Evolutionary conservation across 2,797 vertebrate genomes (phyloP).

Genomic region (Euthynnus affinis): DNA sequence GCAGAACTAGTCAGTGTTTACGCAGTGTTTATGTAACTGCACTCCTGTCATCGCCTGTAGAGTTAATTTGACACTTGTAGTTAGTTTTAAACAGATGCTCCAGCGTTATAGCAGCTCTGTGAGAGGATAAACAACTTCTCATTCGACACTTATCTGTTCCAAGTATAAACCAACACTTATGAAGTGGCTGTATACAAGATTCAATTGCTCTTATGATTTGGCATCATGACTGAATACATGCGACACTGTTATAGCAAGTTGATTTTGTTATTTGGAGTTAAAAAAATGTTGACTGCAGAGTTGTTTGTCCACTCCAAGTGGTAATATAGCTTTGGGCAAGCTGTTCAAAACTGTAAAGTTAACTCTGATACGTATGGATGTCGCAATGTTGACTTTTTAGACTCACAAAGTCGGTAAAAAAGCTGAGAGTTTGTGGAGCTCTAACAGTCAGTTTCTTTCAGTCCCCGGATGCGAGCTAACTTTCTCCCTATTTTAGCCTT

Average conservation of each 20-base stretch:
- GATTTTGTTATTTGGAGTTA: conserved; percentile 16
- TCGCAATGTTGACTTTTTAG: conserved; percentile 2
- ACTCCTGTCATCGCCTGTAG: conserved; percentile 19
- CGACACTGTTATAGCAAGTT: not conserved
- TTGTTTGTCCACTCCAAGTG: conserved; percentile 1
- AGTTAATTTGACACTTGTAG: conserved; percentile 12
- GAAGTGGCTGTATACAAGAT: not conserved
- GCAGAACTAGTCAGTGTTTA: not conserved
- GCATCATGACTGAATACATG: not conserved
- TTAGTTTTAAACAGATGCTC: conserved; percentile 31
- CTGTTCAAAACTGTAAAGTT: not conserved
- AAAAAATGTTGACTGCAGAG: conserved; percentile 3
- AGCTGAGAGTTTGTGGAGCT: not conserved
- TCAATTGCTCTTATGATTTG: not conserved
- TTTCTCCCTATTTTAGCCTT: conserved; percentile 39
- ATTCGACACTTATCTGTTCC: conserved; percentile 20
- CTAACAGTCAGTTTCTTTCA: conserved; percentile 10
- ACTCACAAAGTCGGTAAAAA: not conserved
- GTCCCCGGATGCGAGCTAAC: conserved; percentile 1
- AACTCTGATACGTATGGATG: not conserved
- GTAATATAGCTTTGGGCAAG: not conserved
- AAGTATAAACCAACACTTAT: conserved; percentile 1
- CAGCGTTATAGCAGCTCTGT: not conserved
- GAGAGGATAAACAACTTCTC: conserved; percentile 41
- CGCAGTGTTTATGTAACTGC: conserved; percentile 6